These are phyloP conservation scores for Geotrupes spiniger DNA, from an alignment of 2,888 invertebrate species.

Conservation along the genomic window DNA sequence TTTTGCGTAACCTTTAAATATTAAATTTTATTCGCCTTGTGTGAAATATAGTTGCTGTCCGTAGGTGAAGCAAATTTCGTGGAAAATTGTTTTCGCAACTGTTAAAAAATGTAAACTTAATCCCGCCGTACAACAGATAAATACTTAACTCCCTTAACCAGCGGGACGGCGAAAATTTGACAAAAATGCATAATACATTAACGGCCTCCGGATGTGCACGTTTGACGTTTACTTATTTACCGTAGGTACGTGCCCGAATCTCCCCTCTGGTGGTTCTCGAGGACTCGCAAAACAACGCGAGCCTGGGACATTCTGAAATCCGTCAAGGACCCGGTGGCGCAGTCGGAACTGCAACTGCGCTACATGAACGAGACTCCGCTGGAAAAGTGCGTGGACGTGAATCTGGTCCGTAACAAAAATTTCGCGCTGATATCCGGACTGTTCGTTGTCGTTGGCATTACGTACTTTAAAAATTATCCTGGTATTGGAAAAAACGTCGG, in stretches of 20 bases:
- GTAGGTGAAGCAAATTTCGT: no score
- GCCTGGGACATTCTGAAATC: constrained; percentile 10
- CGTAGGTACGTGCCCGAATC: constrained; percentile 24
- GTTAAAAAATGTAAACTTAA: no score
- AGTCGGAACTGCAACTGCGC: constrained; percentile 9
- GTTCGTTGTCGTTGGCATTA: background rate
- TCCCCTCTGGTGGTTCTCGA: constrained; percentile 17
- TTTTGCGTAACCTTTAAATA: no score
- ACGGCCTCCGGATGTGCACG: no score
- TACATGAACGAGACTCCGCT: constrained; percentile 6
- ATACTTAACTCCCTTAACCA: no score
- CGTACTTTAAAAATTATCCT: constrained; percentile 6
- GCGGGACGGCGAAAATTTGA: no score
- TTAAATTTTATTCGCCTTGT: no score
- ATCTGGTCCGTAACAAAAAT: background rate
- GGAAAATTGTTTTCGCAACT: no score
- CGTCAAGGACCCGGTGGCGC: constrained; percentile 15
- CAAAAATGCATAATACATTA: no score
- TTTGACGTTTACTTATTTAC: no score
- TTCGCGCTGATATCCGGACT: constrained; percentile 1
- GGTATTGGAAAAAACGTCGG: background rate
- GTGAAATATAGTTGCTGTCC: no score
- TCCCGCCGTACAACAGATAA: no score
- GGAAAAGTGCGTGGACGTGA: background rate
- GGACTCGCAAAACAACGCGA: constrained; percentile 11